Evolutionary conservation across 1,140 invertebrate genomes (phyloP), one percentile per base, ranked within the genome.

Genomic region (Kradibia gibbosae): DNA sequence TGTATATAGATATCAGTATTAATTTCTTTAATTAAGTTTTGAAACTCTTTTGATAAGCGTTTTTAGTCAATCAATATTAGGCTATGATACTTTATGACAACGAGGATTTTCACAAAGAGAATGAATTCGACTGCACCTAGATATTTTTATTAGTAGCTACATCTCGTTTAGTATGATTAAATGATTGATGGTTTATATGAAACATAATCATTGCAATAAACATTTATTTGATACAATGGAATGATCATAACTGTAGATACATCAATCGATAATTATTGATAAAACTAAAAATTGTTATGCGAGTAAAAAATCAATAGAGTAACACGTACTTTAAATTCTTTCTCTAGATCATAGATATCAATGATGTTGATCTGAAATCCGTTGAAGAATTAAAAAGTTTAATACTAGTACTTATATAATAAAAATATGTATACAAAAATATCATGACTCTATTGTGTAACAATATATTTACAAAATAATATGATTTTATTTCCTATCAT

Each of bases 1-100:
- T 80, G 78, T 80, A 77, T 36, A 80, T 83, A 78, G 60, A 80
- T 50, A 50, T 74, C 78, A 83, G 78, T 80, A 83, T 83, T 80
- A 83, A 80, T 72, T 80, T 48, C 48, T 76, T 79, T 83, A 76
- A 79, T 55, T 82, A 77, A 28, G 36, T 48, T 72, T 45, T 34
- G 22, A 67, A 42, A 78, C 31, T 77, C 55, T 39, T 71, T 50
- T n/a, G 11, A 72, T 67, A 80, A 80, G 72, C 79, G n/a, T 76
- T 75, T 79, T 78, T 50, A 70, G 45, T 71, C 48, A 39, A 72
- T 39, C 34, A 62, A 62, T 76, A 62, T 48, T 53, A 74, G 72
- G 34, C 48, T 81, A 75, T 55, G 79, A 75, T 75, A 75, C 36
- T 34, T 39, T 17, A 72, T 28, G n/a, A 78, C 42, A 75, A 67